Conservation (phyloP, 2,113 vertebrate species). For the Sisor rabdophorus region DNA sequence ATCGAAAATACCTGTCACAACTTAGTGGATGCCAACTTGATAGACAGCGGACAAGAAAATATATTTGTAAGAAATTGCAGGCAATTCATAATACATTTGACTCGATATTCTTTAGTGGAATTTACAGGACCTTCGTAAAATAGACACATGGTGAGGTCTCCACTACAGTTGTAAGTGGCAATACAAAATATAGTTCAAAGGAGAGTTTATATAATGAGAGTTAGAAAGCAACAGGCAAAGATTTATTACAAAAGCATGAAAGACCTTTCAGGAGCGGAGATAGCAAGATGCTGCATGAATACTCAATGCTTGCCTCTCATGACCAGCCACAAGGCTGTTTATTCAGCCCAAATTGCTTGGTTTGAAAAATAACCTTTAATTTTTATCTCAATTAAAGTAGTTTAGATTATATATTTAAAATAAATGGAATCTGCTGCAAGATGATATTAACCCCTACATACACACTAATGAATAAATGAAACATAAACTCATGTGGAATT, state of each 20-base stretch:
- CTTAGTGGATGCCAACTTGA: constrained; percentile 30
- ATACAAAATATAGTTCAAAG: constrained; percentile 42
- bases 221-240: constrained; percentile 44
- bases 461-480: constrained; percentile 16
- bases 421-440: constrained; percentile 12
- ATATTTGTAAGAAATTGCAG: constrained; percentile 29
- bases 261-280: constrained; percentile 41
- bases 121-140: constrained; percentile 41
- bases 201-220: constrained; percentile 43
- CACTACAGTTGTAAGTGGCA: constrained; percentile 22
- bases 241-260: constrained; percentile 48
- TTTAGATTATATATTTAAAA: background rate
- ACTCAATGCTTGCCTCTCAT: constrained; percentile 43
- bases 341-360: constrained; percentile 26
- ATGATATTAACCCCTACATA: constrained; percentile 11
- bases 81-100: constrained; percentile 36
- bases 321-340: constrained; percentile 18
- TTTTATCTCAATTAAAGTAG: constrained; percentile 29
- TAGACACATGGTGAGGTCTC: constrained; percentile 22
- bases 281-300: constrained; percentile 47
- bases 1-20: constrained; percentile 24
- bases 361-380: constrained; percentile 31
- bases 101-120: constrained; percentile 18
- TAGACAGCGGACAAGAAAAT: constrained; percentile 20
- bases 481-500: background rate